Base-by-base conservation (phyloP, 2,888 invertebrate genomes). In the Coleophora deauratella region DNA sequence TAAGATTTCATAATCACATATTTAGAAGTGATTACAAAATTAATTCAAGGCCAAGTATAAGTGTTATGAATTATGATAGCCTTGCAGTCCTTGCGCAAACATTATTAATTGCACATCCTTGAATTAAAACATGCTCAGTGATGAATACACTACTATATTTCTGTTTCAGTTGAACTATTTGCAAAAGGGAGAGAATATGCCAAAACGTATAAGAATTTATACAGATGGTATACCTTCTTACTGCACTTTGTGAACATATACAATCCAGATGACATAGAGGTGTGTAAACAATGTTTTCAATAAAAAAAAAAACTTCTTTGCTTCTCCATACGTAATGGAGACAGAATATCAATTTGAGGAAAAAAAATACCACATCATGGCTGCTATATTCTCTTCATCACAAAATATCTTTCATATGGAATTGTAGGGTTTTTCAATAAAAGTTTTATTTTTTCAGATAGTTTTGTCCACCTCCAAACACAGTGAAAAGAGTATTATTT, bases 221-320 rank as follows among this genome's bases (percentile, higher is more conserved):
- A 41, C 30, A 14, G 33, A 6, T 38, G 28, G 27, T 41, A 33
- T 35, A 8, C 30, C 3, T 41, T 33, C 11, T 13, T 11, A 3
- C 2, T 41, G 4, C 9, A 11, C 30, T 33, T 44, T 13, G 57
- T 79, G n/a, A 65, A 66, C 38, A 56, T 87, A 8, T 75, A 72
- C 27, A 71, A 73, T 38, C 79, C 88, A 0, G 77, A 85, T 43
- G 87, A 88, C 51, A 66, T 82, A 1, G 88, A 88, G 61, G 85
- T 77, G 53, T 7, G n/a, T 21, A 3, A 6, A 21, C 3, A 21
- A 21, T 4, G 21, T 21, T n/a, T n/a, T 21, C 21, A 12, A 34
- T 11, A 34, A 12, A 6, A 34, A 6, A 2, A 14, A 36, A 38
- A 41, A 13, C n/a, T 13, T 33, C 6, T 37, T 36, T 33, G 3